These are phyloP conservation scores for Pelmatolapia mariae DNA, from an alignment of 2,113 vertebrate genomes.

Conservation along the genomic window DNA sequence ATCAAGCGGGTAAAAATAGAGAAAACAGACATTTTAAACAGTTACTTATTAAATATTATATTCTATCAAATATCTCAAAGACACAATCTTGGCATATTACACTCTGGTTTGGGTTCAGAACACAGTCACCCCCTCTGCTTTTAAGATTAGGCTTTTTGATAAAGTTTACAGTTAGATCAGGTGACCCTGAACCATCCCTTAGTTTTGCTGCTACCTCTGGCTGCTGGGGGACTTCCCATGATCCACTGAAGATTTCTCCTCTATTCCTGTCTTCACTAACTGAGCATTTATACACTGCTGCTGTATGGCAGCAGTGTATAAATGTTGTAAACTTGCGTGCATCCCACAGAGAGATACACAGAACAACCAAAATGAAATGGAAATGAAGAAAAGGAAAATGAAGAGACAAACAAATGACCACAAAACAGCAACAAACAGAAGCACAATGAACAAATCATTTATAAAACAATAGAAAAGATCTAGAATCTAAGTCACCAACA, in stretches of 20 bases:
- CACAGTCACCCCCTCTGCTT: not conserved
- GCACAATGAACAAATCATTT: not conserved
- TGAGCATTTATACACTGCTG: not conserved
- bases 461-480: not conserved
- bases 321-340: fast-evolving
- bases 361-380: not conserved
- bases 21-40: not conserved
- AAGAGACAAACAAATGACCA: not conserved
- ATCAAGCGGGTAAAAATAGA: not conserved
- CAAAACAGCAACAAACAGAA: not conserved
- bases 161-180: not conserved
- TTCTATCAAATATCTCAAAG: not conserved
- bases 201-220: not conserved
- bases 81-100: not conserved
- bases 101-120: not conserved
- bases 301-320: not conserved
- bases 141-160: not conserved
- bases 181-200: not conserved
- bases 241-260: not conserved
- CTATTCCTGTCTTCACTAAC: not conserved
- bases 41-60: not conserved
- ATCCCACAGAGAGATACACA: not conserved
- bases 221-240: not conserved
- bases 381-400: not conserved
- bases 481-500: not conserved